Evolutionary conservation across 2,888 invertebrate species (phyloP).

Genomic region (Parthenolecanium corni): DNA sequence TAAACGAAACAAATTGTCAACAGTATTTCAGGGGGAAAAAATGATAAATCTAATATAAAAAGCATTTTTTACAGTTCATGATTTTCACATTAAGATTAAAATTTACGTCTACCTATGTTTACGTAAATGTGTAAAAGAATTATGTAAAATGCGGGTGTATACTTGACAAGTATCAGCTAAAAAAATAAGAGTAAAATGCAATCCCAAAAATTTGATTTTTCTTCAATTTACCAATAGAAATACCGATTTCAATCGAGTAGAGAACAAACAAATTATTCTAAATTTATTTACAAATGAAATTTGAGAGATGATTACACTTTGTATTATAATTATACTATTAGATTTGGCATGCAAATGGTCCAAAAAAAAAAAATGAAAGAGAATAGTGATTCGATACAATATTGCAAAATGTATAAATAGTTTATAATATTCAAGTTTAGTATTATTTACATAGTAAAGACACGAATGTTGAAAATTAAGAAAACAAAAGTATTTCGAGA

Average conservation of each 20-base stretch:
- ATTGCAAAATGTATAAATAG: neutral
- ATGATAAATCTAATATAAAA: neutral
- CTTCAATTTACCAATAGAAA: too few species aligned
- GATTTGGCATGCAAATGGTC: too few species aligned
- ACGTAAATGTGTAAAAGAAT: conserved; percentile 8
- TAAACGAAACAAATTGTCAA: neutral
- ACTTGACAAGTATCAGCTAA: too few species aligned
- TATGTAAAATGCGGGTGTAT: too few species aligned
- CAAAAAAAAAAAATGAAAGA: conserved; percentile 11
- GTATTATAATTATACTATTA: too few species aligned
- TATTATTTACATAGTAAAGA: neutral
- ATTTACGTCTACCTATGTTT: too few species aligned
- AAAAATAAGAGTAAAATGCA: conserved; percentile 3
- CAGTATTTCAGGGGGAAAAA: neutral
- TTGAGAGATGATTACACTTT: too few species aligned
- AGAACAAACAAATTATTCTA: too few species aligned
- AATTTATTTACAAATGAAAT: too few species aligned
- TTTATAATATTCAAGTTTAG: conserved; percentile 11
- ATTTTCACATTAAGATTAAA: too few species aligned
- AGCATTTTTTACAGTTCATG: neutral
- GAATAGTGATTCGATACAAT: conserved; percentile 4
- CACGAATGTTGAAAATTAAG: neutral
- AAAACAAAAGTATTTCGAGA: neutral
- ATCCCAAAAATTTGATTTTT: too few species aligned
- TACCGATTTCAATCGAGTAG: too few species aligned